Conservation (phyloP, 2,113 vertebrate genomes). For the Rhinoptilus africanus region DNA sequence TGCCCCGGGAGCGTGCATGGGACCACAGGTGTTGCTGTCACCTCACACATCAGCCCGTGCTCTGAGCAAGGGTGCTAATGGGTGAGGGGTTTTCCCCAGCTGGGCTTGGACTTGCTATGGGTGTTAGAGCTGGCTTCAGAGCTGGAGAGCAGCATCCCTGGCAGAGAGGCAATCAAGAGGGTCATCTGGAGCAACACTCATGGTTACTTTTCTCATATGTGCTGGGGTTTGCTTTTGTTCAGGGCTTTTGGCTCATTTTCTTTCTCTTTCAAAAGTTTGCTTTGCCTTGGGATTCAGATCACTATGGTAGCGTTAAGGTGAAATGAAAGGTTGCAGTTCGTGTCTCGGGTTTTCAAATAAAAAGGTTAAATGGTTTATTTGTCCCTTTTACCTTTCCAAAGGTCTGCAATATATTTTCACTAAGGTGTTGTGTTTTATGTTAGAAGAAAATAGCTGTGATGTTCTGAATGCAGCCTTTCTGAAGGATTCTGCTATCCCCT, state of each 20-base stretch:
- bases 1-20: not conserved
- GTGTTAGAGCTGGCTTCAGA: not conserved
- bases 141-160: not conserved
- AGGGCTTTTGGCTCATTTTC: not conserved
- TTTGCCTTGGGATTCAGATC: not conserved
- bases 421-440: not conserved
- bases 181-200: not conserved
- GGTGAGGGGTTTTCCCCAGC: not conserved
- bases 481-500: not conserved
- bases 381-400: not conserved
- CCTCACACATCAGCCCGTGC: not conserved
- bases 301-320: not conserved
- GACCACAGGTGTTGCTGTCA: not conserved
- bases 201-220: not conserved
- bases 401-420: not conserved
- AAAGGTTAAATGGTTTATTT: not conserved
- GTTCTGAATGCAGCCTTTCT: not conserved
- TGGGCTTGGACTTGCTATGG: not conserved
- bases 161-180: not conserved
- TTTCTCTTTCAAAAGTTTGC: not conserved
- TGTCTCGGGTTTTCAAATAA: not conserved
- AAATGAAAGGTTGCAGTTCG: not conserved
- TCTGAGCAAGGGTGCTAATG: not conserved
- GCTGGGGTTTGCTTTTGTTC: not conserved
- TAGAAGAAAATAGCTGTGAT: not conserved